Evolutionary conservation across 2,113 vertebrate species (phyloP).

Genomic region (Lasiurus cinereus): DNA sequence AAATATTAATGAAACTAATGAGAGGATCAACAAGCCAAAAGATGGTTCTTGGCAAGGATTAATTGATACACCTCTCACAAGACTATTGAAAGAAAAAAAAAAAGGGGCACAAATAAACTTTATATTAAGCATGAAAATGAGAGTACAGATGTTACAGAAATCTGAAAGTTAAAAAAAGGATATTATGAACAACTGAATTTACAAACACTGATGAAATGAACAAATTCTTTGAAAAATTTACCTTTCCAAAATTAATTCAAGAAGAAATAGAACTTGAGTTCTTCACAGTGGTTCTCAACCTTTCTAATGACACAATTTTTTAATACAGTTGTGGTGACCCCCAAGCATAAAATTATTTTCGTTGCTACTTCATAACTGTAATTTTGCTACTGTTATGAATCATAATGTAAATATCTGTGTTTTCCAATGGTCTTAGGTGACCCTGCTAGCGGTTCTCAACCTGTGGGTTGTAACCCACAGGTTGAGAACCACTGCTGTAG

Average conservation of each 20-base stretch:
- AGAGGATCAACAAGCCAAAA: neutral
- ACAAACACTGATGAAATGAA: neutral
- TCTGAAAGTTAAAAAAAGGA: neutral
- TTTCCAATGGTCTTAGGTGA: no score
- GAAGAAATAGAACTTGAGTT: neutral
- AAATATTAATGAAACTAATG: neutral
- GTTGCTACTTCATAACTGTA: no score
- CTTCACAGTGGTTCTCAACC: neutral
- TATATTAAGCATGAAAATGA: neutral
- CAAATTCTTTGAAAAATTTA: constrained; percentile 5
- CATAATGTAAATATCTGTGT: no score
- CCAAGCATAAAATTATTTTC: no score
- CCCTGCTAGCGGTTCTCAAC: no score
- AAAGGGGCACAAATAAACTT: neutral
- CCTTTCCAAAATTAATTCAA: neutral
- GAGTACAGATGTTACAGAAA: neutral
- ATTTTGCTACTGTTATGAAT: no score
- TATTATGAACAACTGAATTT: neutral
- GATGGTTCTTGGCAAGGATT: neutral
- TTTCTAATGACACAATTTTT: no score
- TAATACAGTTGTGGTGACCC: no score
- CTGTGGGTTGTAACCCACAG: no score
- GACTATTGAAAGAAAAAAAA: neutral
- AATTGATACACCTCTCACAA: neutral
- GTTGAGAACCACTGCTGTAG: no score